Percentiles rank a stretch among this genome's conserved stretches.
Conservation (phyloP, 64 coral and sea anemone genomes). For the Astreopora myriophthalma region DNA sequence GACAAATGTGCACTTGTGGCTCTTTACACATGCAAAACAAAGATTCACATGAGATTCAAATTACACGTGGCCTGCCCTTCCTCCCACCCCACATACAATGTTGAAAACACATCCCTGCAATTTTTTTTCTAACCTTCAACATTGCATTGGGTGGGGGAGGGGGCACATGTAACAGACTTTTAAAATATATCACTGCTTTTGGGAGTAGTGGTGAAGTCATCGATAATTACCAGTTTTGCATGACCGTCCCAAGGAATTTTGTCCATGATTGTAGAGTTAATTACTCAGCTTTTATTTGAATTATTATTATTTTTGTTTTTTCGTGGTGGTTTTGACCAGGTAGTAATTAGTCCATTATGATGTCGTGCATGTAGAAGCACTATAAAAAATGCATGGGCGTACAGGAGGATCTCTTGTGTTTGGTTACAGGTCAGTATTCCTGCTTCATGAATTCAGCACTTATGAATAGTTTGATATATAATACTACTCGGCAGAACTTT, state of each 20-base stretch:
- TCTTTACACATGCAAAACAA: background rate
- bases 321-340: too few relatives aligned
- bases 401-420: too few relatives aligned
- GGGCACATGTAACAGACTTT: background rate
- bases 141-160: background rate
- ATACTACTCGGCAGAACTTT: too few relatives aligned
- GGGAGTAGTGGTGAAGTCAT: background rate
- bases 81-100: background rate
- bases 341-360: too few relatives aligned
- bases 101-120: background rate
- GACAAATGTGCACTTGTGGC: background rate
- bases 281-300: too few relatives aligned
- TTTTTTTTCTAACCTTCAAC: background rate
- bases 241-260: background rate
- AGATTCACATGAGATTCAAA: background rate
- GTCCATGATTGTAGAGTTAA: background rate
- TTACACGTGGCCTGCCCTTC: background rate
- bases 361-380: too few relatives aligned
- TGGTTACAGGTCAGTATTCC: too few relatives aligned
- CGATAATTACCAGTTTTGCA: background rate
- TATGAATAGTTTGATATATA: too few relatives aligned
- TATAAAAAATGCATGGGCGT: too few relatives aligned
- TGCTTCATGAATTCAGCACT: too few relatives aligned
- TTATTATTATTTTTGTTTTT: too few relatives aligned
- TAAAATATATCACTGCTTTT: background rate